Evolutionary conservation across 1,140 invertebrate genomes (phyloP), one percentile per base, ranked within the genome.

Genomic region (Saccostrea cuccullata): DNA sequence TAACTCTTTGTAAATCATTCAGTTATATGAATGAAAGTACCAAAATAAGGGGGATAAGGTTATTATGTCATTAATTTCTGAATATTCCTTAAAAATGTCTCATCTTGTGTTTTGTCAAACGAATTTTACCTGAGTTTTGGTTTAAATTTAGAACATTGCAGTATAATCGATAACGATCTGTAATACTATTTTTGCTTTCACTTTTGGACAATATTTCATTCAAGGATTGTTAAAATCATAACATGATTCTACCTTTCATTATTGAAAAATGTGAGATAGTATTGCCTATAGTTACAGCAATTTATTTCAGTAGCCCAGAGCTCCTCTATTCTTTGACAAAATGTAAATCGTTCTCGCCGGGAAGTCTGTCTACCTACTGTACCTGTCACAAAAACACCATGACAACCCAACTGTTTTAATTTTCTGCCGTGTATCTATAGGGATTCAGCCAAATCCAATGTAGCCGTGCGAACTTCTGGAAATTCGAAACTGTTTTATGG

Each of bases 401-500:
- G 70, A 26, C 70, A 77, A 77, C 70, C 26, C 23, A 30, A 77
- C 70, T 77, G 70, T 77, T 77, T 30, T 77, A 26, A 77, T 77
- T 77, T 77, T 77, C 26, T 26, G 70, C 26, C 70, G 30, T 77
- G 70, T 77, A 77, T 77, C 70, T 77, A 12, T 77, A 13, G 70
- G 67, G 70, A 77, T 77, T 77, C 70, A 17, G 23, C n/a, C 30
- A 77, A 77, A 77, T 77, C 70, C 70, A 30, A 77, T 77, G 70
- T 77, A 77, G 30, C 70, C 70, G 70, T 26, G 26, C 70, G 23
- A 77, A 77, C 70, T 36, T 77, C 70, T 77, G 30, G 70, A 77
- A 77, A 77, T 77, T 77, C 26, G 70, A 77, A 77, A 77, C 70
- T 77, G 70, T 77, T 77, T 77, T 77, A 77, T 77, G 30, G 70